Base-by-base conservation (phyloP, 2,888 invertebrate genomes). In the Zygothrica quintamaculata region DNA sequence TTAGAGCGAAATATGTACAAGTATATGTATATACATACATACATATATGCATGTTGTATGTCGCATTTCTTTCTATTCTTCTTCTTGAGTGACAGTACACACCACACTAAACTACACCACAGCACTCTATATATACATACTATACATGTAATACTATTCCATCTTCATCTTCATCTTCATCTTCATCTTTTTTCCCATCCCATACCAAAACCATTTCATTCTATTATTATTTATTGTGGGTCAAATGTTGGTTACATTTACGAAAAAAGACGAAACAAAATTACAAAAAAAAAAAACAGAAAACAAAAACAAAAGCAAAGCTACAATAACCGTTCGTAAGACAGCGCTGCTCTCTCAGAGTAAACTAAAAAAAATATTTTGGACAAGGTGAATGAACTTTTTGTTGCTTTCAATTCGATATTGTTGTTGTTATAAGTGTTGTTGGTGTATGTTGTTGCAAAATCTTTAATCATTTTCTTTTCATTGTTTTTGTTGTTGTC, bases 311-410 rank as follows among this genome's bases (percentile, higher is more conserved):
- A 43, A 51, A 71, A 62, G 42, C 60, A 74, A 65, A 65, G 56
- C 68, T 56, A 1, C 47, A 59, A 57, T n/a, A n/a, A n/a, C n/a
- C n/a, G n/a, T n/a, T n/a, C n/a, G n/a, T n/a, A n/a, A n/a, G n/a
- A n/a, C n/a, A n/a, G n/a, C n/a, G n/a, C 42, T 48, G 46, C 37
- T 37, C 26, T 12, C 44, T 11, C 43, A 37, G 7, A 9, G n/a
- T 12, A 26, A 36, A 46, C 36, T 25, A 43, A 33, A 44, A 18
- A 47, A 3, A 26, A 31, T 48, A 33, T 26, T 46, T 11, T 59
- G 39, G 22, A 18, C 33, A 76, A 84, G 87, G 89, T 89, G 72
- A 88, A 88, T 81, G 87, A 87, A 88, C 89, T 61, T 74, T 75
- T 78, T 58, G 62, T 62, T 73, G 44, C 33, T 43, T n/a, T n/a